Percentiles rank a stretch among this genome's conserved stretches.
phyloP scores from a whole-genome alignment of 2,113 vertebrate genomes.

The Dasyurus viverrinus region DNA sequence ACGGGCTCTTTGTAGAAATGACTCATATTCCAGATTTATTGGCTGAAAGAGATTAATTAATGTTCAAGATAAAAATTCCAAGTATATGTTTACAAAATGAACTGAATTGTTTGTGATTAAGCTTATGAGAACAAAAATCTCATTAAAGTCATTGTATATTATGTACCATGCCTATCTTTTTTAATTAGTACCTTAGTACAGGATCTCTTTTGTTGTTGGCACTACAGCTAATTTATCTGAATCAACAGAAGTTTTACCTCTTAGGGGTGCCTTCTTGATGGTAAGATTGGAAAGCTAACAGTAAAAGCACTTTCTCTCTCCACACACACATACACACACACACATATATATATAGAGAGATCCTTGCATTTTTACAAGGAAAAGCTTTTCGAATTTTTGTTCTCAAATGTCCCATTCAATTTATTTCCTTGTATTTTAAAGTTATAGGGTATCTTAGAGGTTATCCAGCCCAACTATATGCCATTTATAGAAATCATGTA shows the following conservation, averaged over 20 bases:
- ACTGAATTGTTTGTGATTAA: constrained; percentile 41
- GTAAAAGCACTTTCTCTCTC: no score
- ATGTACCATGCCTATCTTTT: background rate
- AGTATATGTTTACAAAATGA: background rate
- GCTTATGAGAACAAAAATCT: constrained; percentile 1
- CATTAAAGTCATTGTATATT: background rate
- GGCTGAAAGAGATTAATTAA: background rate
- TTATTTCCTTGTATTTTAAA: constrained; percentile 23
- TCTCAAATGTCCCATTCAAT: constrained; percentile 42
- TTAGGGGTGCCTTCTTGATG: background rate
- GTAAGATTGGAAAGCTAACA: background rate
- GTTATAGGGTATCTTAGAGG: background rate
- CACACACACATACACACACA: no score
- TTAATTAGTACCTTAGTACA: constrained; percentile 39
- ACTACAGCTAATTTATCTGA: constrained; percentile 14
- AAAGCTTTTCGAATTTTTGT: constrained; percentile 26
- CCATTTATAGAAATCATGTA: background rate
- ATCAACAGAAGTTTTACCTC: constrained; percentile 37
- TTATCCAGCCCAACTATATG: background rate
- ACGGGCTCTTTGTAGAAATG: background rate
- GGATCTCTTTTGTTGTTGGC: constrained; percentile 32
- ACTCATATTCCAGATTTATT: background rate
- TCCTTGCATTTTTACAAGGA: background rate
- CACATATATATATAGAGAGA: no score
- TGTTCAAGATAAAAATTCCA: background rate